A percentile compares a stretch with the other conserved stretches of the same genome.
These are phyloP conservation scores for Ophioninae sp. DNA, from an alignment of 2,888 invertebrate genomes.

Conservation along the genomic window DNA sequence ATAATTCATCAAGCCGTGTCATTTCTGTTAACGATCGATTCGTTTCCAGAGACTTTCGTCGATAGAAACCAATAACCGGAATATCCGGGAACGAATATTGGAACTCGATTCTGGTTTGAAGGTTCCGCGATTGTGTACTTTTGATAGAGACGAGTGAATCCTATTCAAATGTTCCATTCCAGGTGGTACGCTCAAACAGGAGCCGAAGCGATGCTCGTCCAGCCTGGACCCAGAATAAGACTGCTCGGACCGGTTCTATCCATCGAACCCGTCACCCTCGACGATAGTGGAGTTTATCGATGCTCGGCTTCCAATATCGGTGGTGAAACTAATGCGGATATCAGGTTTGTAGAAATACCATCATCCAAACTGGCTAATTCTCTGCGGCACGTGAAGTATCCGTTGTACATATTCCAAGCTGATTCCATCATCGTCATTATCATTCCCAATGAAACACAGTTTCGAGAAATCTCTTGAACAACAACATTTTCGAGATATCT, in stretches of 20 bases:
- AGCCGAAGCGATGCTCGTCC: slow-evolving; percentile 85
- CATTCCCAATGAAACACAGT: too few species aligned
- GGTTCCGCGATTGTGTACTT: neutral
- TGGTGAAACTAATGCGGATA: slow-evolving; percentile 87
- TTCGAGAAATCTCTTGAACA: too few species aligned
- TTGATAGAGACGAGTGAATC: neutral
- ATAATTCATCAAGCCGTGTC: neutral
- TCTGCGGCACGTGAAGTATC: neutral
- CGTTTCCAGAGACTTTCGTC: neutral
- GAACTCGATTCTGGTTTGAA: neutral
- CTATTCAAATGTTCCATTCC: slow-evolving; percentile 47
- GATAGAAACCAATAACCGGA: neutral
- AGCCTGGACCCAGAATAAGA: slow-evolving; percentile 85
- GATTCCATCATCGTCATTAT: too few species aligned
- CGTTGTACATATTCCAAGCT: too few species aligned
- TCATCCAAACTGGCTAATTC: neutral
- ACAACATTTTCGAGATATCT: too few species aligned
- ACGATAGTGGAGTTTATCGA: slow-evolving; percentile 87
- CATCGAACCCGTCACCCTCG: slow-evolving; percentile 87
- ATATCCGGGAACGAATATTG: neutral
- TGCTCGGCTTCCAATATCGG: slow-evolving; percentile 87
- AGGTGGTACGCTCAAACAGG: slow-evolving; percentile 88
- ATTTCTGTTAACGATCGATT: neutral
- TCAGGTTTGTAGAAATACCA: slow-evolving; percentile 78
- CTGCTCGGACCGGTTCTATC: slow-evolving; percentile 87